phyloP scores from a whole-genome alignment of 2,113 vertebrate genomes.

The Enhydra lutris region DNA sequence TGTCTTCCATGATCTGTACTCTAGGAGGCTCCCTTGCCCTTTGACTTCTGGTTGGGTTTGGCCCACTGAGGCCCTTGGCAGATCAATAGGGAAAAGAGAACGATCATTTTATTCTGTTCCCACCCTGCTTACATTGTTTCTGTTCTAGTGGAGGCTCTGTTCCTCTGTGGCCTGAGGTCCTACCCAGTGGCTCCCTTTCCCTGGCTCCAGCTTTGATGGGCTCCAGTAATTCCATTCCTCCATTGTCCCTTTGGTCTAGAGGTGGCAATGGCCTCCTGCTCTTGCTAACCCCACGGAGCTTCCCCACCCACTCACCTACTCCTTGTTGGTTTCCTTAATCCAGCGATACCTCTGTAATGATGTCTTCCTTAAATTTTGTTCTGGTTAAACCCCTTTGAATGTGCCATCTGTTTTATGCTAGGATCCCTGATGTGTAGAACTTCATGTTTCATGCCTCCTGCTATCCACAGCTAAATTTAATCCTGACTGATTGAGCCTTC shows the following conservation, averaged over 20 bases:
- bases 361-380: background rate
- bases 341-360: background rate
- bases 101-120: background rate
- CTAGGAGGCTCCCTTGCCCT: background rate
- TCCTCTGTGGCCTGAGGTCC: background rate
- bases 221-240: background rate
- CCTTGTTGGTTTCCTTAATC: background rate
- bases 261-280: background rate
- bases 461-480: slow-evolving; percentile 18
- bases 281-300: background rate
- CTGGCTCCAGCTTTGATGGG: background rate
- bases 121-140: background rate
- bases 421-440: background rate
- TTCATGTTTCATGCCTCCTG: background rate
- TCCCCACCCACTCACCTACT: background rate
- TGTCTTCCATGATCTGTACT: background rate
- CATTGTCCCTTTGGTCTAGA: background rate
- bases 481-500: background rate
- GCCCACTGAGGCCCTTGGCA: background rate
- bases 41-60: background rate
- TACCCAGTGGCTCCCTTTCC: background rate
- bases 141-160: background rate
- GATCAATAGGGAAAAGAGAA: background rate
- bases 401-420: background rate
- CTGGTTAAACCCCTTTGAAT: background rate